These are phyloP conservation scores for Orthosia cruda DNA, from an alignment of 2,888 invertebrate genomes.

Conservation along the genomic window DNA sequence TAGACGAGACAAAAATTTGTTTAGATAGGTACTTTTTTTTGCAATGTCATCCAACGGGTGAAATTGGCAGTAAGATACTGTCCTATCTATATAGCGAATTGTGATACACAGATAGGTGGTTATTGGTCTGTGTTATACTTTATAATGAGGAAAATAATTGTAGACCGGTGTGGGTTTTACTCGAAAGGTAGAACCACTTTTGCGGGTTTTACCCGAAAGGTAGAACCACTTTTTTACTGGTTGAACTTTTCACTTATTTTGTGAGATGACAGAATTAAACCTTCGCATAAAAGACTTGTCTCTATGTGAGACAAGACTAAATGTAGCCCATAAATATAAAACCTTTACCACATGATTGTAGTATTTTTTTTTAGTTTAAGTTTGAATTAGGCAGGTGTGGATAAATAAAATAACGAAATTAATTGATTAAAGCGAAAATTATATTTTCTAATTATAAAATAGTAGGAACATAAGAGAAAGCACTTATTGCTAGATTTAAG, in stretches of 20 bases:
- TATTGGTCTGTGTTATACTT: too few relatives aligned
- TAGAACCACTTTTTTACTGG: background rate
- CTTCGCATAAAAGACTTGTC: too few relatives aligned
- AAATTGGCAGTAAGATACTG: too few relatives aligned
- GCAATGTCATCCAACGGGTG: too few relatives aligned
- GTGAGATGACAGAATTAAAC: background rate
- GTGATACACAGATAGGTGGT: background rate
- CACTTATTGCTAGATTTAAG: constrained; percentile 37
- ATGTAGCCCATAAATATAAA: too few relatives aligned
- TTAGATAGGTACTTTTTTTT: too few relatives aligned
- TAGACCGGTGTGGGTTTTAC: constrained; percentile 2
- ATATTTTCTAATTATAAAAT: constrained; percentile 49
- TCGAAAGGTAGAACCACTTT: background rate
- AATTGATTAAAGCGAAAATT: constrained; percentile 14
- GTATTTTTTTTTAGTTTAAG: too few relatives aligned
- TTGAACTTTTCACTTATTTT: background rate
- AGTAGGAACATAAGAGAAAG: constrained; percentile 63
- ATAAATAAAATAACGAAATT: constrained; percentile 25
- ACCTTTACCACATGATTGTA: too few relatives aligned
- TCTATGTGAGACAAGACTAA: too few relatives aligned
- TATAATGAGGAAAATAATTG: constrained; percentile 8
- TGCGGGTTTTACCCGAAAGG: background rate
- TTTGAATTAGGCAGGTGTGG: background rate
- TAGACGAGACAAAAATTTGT: too few relatives aligned
- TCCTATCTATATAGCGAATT: background rate